Conservation (phyloP, 2,888 invertebrate genomes). For the Machimus rusticus region DNA sequence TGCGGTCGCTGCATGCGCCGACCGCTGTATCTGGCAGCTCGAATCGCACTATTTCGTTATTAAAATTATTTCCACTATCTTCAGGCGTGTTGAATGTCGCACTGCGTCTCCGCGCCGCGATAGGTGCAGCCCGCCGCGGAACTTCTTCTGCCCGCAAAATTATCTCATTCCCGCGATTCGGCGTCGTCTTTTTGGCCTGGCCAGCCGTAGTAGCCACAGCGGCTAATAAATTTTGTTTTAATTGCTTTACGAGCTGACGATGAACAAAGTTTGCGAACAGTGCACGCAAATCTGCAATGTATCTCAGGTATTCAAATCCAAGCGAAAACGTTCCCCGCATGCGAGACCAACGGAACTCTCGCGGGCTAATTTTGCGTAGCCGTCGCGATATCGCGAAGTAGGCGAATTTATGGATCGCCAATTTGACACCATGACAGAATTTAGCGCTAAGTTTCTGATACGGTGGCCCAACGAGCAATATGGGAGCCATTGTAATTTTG, state of each 20-base stretch:
- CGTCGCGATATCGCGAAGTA: constrained; percentile 37
- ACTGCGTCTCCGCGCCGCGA: neutral
- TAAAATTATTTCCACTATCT: constrained; percentile 31
- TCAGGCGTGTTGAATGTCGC: constrained; percentile 18
- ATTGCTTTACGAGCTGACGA: constrained; percentile 52
- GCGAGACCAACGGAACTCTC: neutral
- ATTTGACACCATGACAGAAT: neutral
- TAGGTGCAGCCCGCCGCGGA: neutral
- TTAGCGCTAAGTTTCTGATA: neutral
- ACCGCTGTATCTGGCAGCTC: constrained; percentile 6
- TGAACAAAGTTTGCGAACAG: constrained; percentile 44
- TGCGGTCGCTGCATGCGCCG: constrained; percentile 2
- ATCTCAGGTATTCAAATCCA: neutral
- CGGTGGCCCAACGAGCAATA: neutral
- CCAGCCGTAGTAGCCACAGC: constrained; percentile 48
- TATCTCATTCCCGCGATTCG: neutral
- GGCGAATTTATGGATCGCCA: constrained; percentile 49
- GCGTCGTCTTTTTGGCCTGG: neutral
- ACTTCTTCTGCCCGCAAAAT: neutral
- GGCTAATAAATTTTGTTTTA: constrained; percentile 51
- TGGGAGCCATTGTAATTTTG: neutral
- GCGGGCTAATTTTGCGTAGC: constrained; percentile 14
- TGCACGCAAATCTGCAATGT: constrained; percentile 20
- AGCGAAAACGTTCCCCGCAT: neutral
- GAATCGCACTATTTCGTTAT: constrained; percentile 39